Conservation (phyloP, 2,113 vertebrate genomes). For the Rynchops niger region DNA sequence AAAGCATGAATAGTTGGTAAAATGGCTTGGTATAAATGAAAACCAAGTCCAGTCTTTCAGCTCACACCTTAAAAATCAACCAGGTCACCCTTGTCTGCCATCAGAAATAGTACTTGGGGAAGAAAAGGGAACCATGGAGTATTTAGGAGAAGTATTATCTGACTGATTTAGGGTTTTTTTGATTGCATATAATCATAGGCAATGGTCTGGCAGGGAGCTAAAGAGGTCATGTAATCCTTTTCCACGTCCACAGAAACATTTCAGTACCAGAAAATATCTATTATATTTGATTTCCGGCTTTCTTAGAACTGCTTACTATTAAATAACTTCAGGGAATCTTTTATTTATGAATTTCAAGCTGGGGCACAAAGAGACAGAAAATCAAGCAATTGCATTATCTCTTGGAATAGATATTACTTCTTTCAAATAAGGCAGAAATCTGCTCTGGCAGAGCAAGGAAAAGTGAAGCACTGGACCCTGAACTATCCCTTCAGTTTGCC, state of each 20-base stretch:
- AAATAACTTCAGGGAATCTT: slow-evolving; percentile 36
- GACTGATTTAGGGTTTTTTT: not conserved
- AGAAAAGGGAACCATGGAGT: not conserved
- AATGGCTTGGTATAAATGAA: not conserved
- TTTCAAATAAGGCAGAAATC: not conserved
- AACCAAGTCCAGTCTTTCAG: not conserved
- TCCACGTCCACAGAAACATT: not conserved
- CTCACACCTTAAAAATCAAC: not conserved
- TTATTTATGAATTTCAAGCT: slow-evolving; percentile 39
- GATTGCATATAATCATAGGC: not conserved
- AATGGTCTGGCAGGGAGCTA: not conserved
- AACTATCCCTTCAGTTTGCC: not conserved
- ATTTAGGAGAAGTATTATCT: not conserved
- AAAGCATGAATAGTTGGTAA: not conserved
- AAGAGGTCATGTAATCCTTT: not conserved
- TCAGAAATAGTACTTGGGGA: not conserved
- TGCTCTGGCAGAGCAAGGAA: not conserved
- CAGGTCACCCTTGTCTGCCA: not conserved
- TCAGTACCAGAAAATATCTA: not conserved
- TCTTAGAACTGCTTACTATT: not conserved
- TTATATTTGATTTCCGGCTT: not conserved
- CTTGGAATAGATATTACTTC: not conserved
- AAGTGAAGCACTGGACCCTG: not conserved
- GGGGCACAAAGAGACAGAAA: not conserved
- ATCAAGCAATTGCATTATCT: slow-evolving; percentile 12